Base-by-base conservation (phyloP, 2,888 invertebrate genomes). In the Carterocephalus palaemon region DNA sequence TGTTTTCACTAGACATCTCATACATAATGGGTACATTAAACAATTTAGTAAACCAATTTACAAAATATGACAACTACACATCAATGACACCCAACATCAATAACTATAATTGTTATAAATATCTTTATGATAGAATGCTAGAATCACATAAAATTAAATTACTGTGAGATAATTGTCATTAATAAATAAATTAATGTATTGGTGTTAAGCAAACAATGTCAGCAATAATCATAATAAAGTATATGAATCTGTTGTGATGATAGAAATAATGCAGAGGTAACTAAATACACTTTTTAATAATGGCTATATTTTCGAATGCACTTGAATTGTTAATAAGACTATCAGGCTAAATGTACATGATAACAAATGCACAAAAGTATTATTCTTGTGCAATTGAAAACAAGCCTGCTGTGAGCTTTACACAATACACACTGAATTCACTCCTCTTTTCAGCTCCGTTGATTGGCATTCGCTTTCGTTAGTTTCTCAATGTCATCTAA, bases 401-500 rank as follows among this genome's bases (percentile, higher is more conserved):
- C n/a, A 29, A 22, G 36, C 36, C 10, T 36, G 29, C 12, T 40
- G 10, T 20, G 12, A 19, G 31, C 23, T 43, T 36, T 8, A 43
- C 36, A 36, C 43, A 36, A 43, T 12, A 22, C 8, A 43, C 29
- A 29, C 22, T 28, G 31, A 47, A 52, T 37, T 84, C 75, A 86
- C 65, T 85, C 83, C 75, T 85, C 81, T 77, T 87, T 87, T 87
- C 86, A 87, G 86, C 86, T 86, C 54, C 83, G 71, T 75, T 87
- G 86, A 69, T 84, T 85, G 22, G 86, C 82, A 67, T 84, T 86
- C 17, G 78, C 65, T 56, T 81, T 84, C 19, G 89, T 85, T 58
- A 90, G 87, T 71, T 89, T 90, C 60, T 92, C 92, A 69, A 92
- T 91, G 67, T 92, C 92, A 71, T 93, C 92, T 40, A 92, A 77